Evolutionary conservation across 2,888 invertebrate species (phyloP).

Genomic region (Drosophila greeni): DNA sequence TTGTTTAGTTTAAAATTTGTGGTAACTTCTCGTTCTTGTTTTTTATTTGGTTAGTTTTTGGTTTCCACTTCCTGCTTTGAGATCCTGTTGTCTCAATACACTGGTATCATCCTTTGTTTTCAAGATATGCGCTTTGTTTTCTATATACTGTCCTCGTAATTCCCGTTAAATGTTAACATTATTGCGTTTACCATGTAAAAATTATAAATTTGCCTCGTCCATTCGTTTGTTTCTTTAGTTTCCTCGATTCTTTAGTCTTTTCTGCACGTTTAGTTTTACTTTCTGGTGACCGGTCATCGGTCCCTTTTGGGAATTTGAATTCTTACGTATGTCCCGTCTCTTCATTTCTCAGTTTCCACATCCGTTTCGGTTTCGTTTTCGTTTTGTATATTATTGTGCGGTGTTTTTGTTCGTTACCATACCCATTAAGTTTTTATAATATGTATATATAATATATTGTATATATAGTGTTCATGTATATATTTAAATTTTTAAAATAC

Average conservation of each 20-base stretch:
- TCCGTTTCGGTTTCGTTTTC: constrained; percentile 41
- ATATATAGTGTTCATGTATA: constrained; percentile 70
- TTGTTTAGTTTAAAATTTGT: constrained; percentile 60
- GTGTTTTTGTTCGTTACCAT: constrained; percentile 73
- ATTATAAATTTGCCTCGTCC: constrained; percentile 57
- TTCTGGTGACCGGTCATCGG: constrained; percentile 42
- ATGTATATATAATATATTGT: constrained; percentile 61
- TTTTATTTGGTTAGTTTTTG: constrained; percentile 11
- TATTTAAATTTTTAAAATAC: constrained; percentile 72
- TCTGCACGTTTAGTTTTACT: constrained; percentile 56
- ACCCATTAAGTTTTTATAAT: constrained; percentile 62
- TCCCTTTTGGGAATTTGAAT: constrained; percentile 40
- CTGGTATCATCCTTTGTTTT: constrained; percentile 40
- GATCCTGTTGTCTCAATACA: constrained; percentile 26
- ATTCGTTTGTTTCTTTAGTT: constrained; percentile 38
- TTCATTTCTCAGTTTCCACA: constrained; percentile 22
- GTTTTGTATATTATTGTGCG: constrained; percentile 77
- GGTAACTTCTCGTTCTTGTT: constrained; percentile 53
- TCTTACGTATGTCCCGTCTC: constrained; percentile 52
- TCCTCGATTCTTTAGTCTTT: constrained; percentile 56
- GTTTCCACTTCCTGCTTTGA: constrained; percentile 37
- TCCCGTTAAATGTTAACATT: constrained; percentile 73
- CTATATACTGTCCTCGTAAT: constrained; percentile 29
- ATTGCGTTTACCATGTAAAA: constrained; percentile 67
- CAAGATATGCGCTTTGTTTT: constrained; percentile 76